phyloP scores from a whole-genome alignment of 1,140 invertebrate genomes.

The Macrostomum lignano region DNA sequence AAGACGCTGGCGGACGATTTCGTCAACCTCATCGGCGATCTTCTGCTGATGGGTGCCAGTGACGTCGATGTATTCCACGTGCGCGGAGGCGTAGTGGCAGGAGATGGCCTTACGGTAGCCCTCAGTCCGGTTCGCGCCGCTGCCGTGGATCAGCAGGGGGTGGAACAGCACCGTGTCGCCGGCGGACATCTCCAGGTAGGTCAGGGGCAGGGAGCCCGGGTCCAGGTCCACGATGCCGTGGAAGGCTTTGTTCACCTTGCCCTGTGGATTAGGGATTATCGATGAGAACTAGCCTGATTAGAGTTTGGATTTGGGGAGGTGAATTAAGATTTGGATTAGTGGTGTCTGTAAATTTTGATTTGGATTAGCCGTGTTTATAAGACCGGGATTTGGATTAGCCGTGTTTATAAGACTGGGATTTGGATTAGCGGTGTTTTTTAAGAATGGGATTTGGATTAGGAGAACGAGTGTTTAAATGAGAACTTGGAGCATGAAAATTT shows the following conservation, averaged over 20 bases:
- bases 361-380: no score
- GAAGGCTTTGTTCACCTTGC: conserved; percentile 47
- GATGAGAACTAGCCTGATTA: no score
- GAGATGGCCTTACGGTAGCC: conserved; percentile 39
- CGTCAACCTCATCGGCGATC: conserved; percentile 38
- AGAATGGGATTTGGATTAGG: no score
- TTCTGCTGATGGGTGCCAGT: conserved; percentile 38
- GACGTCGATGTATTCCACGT: conserved; percentile 45
- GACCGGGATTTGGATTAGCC: no score
- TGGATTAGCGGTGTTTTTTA: no score
- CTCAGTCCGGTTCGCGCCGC: conserved; percentile 44
- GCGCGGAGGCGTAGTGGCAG: conserved; percentile 45
- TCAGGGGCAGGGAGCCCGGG: conserved; percentile 23
- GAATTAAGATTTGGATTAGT: no score
- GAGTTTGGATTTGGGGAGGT: no score
- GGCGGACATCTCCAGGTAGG: conserved; percentile 44
- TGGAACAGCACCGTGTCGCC: conserved; percentile 73
- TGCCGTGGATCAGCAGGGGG: conserved; percentile 55
- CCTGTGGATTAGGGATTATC: no score
- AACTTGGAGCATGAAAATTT: no score
- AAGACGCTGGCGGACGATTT: conserved; percentile 23
- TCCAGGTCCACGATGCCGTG: conserved; percentile 40
- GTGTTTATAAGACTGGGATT: no score
- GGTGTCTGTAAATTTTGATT: no score
- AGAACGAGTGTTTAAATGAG: no score